Evolutionary conservation across 2,113 vertebrate species (phyloP), one percentile per base, ranked within the genome.

Genomic region (Xenopus tropicalis): DNA sequence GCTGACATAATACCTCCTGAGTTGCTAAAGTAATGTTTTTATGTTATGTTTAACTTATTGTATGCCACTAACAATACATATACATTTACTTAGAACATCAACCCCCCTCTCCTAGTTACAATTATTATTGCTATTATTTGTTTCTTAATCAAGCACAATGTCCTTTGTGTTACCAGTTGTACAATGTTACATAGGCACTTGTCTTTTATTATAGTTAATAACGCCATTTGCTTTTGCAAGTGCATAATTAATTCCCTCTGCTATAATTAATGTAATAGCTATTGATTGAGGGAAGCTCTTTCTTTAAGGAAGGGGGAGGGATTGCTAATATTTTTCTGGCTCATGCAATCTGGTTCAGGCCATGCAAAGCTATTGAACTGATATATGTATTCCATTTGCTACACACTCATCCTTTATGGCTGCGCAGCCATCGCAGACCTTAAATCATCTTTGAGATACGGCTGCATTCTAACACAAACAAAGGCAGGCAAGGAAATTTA

Each of bases 231-330:
- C 73, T 48, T 63, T 56, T 46, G 59, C 20, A 56, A 69, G 69
- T 76, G 66, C 25, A 51, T 76, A 76, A 76, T 76, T 76, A 66
- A 76, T 76, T 69, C 48, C 25, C 66, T 52, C 24, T 19, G 24
- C 69, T 63, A 57, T 76, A 76, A 76, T 76, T 76, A 76, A 63
- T 76, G 59, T 76, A 76, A 76, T 76, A 69, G 73, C 59, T 76
- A 76, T 76, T 76, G 73, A 76, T 69, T 69, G n/a, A 21, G 54
- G 69, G 20, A 63, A 69, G 58, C 66, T 44, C 59, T 69, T 58
- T 61, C 66, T 46, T 42, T 69, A 23, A 19, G 11, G 51, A 13
- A 63, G 46, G 54, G 46, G 57, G 64, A 48, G 42, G 56, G 61
- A 69, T 61, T 52, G 16, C 59, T 63, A 54, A 69, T 54, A 63